A percentile compares a stretch with the other conserved stretches of the same genome.
phyloP scores from a whole-genome alignment of 2,797 vertebrate genomes.

The Hemibagrus guttatus region DNA sequence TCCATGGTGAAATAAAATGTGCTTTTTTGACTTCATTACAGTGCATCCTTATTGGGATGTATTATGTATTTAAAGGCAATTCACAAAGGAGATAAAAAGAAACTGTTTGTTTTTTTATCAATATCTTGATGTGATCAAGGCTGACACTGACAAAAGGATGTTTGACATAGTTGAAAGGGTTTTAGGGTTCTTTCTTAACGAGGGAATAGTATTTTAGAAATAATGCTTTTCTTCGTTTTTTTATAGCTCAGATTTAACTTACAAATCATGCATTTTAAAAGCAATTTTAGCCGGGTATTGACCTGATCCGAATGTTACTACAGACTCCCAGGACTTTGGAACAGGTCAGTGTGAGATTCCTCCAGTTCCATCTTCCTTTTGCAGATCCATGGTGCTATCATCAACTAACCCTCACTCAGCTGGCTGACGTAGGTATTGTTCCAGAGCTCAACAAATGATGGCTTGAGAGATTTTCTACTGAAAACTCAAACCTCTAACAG shows the following conservation, averaged over 20 bases:
- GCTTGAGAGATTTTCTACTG: constrained; percentile 82
- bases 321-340: constrained; percentile 86
- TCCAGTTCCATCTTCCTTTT: constrained; percentile 84
- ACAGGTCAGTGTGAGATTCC: constrained; percentile 86
- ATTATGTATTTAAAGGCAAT: constrained; percentile 87
- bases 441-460: constrained; percentile 70
- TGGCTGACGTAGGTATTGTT: constrained; percentile 85
- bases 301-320: constrained; percentile 96
- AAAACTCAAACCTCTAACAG: constrained; percentile 84
- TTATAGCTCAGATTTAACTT: constrained; percentile 94
- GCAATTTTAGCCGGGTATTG: constrained; percentile 96
- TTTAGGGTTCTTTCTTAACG: constrained; percentile 84
- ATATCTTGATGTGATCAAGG: constrained; percentile 92
- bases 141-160: constrained; percentile 78
- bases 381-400: constrained; percentile 95
- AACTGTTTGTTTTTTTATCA: constrained; percentile 78
- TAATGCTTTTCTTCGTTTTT: constrained; percentile 90
- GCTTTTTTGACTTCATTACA: constrained; percentile 80
- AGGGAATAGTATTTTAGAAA: constrained; percentile 90
- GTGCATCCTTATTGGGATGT: constrained; percentile 89
- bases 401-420: constrained; percentile 88
- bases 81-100: constrained; percentile 81
- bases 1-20: constrained; percentile 80
- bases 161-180: constrained; percentile 87
- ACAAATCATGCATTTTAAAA: constrained; percentile 87